phyloP scores from a whole-genome alignment of 2,797 vertebrate genomes.

The Chrosomus eos region DNA sequence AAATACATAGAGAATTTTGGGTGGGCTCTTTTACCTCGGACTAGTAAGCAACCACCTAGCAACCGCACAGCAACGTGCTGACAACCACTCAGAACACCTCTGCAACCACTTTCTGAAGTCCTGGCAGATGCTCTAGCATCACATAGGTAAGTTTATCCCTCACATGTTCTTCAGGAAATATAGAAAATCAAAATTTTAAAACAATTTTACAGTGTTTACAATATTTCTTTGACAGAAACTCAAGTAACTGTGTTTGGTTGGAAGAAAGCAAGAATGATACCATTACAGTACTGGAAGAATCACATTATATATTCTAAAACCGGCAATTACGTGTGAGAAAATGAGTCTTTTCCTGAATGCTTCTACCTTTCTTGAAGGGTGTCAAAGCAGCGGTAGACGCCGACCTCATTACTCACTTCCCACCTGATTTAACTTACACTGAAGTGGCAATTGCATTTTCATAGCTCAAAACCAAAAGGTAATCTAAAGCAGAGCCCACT shows the following conservation, averaged over 20 bases:
- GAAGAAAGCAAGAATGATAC: background rate
- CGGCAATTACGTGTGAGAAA: background rate
- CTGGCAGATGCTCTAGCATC: background rate
- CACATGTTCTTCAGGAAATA: background rate
- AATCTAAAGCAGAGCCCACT: conserved; percentile 57
- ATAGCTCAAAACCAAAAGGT: conserved; percentile 55
- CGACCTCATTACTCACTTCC: conserved; percentile 56
- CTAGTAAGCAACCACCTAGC: background rate
- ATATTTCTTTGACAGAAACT: conserved; percentile 20
- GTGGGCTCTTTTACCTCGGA: background rate
- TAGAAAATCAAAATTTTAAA: background rate
- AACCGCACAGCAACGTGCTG: background rate
- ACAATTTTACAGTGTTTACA: background rate
- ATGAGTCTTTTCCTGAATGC: conserved; percentile 4
- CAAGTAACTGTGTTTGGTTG: background rate
- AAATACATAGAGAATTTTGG: background rate
- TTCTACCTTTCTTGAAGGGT: conserved; percentile 28
- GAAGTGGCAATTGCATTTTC: conserved; percentile 61
- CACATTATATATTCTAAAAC: conserved; percentile 6
- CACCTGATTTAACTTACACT: conserved; percentile 61
- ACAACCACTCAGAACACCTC: background rate
- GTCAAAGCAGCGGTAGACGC: conserved; percentile 49
- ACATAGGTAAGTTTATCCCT: background rate
- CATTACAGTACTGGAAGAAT: background rate
- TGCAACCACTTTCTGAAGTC: background rate